These are phyloP conservation scores for Aythya baeri DNA, from an alignment of 2,113 vertebrate genomes.

Conservation along the genomic window DNA sequence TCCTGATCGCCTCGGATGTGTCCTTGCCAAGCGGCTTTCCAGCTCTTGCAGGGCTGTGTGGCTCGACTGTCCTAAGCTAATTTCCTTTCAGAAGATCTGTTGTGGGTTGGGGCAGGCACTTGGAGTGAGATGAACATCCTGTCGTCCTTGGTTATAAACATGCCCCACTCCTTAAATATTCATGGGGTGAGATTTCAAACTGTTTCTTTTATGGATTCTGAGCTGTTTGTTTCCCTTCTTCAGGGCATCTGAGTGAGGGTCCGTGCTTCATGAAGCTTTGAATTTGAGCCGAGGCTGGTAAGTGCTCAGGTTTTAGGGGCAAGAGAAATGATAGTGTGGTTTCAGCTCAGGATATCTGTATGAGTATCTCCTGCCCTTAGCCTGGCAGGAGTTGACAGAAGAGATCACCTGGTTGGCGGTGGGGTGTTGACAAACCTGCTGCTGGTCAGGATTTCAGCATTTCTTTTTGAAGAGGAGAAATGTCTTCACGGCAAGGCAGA, in stretches of 20 bases:
- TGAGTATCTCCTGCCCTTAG: background rate
- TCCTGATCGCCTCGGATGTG: background rate
- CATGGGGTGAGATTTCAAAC: background rate
- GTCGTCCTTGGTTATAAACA: background rate
- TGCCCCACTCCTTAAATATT: background rate
- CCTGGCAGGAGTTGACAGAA: background rate
- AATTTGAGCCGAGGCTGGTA: conserved; percentile 52
- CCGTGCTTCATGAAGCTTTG: conserved; percentile 17
- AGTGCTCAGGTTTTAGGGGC: background rate
- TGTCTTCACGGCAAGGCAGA: background rate
- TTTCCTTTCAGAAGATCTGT: background rate
- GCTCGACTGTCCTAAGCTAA: background rate
- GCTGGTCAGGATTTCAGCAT: background rate
- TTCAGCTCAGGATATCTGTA: background rate
- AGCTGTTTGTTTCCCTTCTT: conserved; percentile 21
- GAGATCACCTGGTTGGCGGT: background rate
- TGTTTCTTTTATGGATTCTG: background rate
- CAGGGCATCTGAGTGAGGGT: conserved; percentile 54
- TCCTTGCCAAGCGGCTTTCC: background rate
- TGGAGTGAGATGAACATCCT: background rate
- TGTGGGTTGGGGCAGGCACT: background rate
- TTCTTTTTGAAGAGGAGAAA: background rate
- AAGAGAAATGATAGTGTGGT: background rate
- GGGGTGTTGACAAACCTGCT: background rate
- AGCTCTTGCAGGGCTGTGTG: background rate